Percentiles rank a stretch among this genome's conserved stretches.
Conservation (phyloP, 1,140 invertebrate genomes). For the Sminthurides bifidus region DNA sequence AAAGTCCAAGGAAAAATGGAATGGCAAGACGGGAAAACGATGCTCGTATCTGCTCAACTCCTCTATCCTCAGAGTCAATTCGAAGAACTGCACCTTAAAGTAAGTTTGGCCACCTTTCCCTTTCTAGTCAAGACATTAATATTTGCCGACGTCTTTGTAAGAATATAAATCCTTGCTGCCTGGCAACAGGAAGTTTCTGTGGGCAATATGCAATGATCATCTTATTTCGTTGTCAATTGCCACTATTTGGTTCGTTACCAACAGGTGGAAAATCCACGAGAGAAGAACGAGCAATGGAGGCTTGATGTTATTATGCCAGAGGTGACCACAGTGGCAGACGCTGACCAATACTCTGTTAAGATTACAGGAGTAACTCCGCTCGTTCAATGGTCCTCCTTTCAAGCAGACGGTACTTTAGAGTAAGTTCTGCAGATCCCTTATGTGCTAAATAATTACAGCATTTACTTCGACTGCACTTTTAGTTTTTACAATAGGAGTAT, state of each 20-base stretch:
- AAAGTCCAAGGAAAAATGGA: slow-evolving; percentile 15
- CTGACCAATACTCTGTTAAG: too few species aligned
- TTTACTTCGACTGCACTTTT: too few species aligned
- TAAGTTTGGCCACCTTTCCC: neutral
- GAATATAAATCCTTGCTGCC: too few species aligned
- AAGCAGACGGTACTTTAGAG: too few species aligned
- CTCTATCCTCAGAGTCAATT: slow-evolving; percentile 18
- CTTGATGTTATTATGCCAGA: slow-evolving; percentile 1
- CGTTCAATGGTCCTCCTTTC: too few species aligned
- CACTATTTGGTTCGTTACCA: neutral
- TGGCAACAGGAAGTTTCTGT: too few species aligned
- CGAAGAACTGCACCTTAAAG: slow-evolving; percentile 18
- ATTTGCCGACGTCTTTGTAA: too few species aligned
- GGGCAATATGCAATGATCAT: too few species aligned
- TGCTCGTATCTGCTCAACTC: slow-evolving; percentile 8
- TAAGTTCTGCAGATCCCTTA: too few species aligned
- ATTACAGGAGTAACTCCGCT: too few species aligned
- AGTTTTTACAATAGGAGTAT: too few species aligned
- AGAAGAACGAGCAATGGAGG: slow-evolving; percentile 21
- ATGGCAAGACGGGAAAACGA: slow-evolving; percentile 12
- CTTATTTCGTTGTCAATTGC: neutral
- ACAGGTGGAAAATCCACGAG: slow-evolving; percentile 22
- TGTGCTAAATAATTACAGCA: too few species aligned
- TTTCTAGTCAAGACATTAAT: neutral
- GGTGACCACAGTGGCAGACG: neutral